Evolutionary conservation across 2,888 invertebrate species (phyloP), one percentile per base, ranked within the genome.

Genomic region (Diadromus collaris): DNA sequence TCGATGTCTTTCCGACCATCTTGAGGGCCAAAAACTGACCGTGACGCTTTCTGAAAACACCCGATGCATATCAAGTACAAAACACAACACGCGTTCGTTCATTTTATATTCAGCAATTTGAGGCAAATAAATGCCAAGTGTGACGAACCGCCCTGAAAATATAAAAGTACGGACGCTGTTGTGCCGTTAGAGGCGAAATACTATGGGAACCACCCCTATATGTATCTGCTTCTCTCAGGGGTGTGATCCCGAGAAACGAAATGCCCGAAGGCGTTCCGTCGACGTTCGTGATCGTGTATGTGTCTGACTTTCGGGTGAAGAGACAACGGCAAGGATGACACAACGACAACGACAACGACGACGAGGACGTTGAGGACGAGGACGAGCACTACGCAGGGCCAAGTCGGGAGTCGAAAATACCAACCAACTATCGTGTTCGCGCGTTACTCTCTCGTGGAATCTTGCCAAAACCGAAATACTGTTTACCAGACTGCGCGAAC

Each of bases 401-500:
- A 32, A 13, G 38, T 2, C 13, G 24, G 9, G 48, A 21, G 48
- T 58, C 19, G 44, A 29, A 29, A 60, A 69, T 29, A 29, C 54
- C 27, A 41, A 38, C 13, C 6, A n/a, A 29, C 21, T 51, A 56
- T 38, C 56, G 19, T 56, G 51, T 58, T 24, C 56, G 29, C 48
- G 32, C 19, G 21, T 64, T 38, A 19, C 27, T 34, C 56, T 44
- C 54, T n/a, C 51, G 60, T 60, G 70, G 51, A 60, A 71, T 71
- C 58, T 27, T 71, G 70, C 65, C 76, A 71, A 76, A 60, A 48
- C 60, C 65, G 60, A 71, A 71, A 70, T 65, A 64, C 65, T 65
- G 51, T 72, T 61, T 71, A 61, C 54, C 16, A 38, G 58, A n/a
- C 24, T 16, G 32, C 29, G 54, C 24, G 48, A 10, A 27, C 16